Evolutionary conservation across 2,888 invertebrate species (phyloP).

Genomic region (Minunthozetes semirufus): DNA sequence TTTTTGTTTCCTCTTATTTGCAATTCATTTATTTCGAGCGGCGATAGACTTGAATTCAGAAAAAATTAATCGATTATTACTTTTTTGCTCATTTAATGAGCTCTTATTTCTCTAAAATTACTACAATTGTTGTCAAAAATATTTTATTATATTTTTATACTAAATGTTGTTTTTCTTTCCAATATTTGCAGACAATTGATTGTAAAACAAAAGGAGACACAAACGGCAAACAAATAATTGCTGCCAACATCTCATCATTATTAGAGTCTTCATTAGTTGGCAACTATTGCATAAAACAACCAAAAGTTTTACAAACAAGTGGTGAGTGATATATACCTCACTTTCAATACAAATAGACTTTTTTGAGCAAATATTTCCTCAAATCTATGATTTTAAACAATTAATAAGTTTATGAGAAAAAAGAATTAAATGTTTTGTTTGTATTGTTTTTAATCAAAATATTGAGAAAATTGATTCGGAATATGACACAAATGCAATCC

Average conservation of each 20-base stretch:
- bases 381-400: too few species aligned
- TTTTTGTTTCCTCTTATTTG: slow-evolving; percentile 1
- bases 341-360: not conserved
- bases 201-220: not conserved
- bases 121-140: not conserved
- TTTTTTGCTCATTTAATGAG: not conserved
- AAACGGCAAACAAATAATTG: slow-evolving; percentile 10
- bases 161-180: not conserved
- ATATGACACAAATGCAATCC: not conserved
- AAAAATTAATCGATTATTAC: not conserved
- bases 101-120: not conserved
- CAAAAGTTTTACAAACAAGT: slow-evolving; percentile 20
- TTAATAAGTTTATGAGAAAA: too few species aligned
- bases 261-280: slow-evolving; percentile 22
- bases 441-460: not conserved
- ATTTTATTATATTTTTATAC: not conserved
- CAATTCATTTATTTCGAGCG: not conserved
- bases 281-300: not conserved
- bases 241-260: slow-evolving; percentile 17
- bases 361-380: not conserved
- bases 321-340: slow-evolving; percentile 3
- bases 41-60: not conserved
- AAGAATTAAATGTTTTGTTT: too few species aligned
- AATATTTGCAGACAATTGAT: slow-evolving; percentile 17
- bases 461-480: not conserved